Base-by-base conservation (phyloP, 2,113 vertebrate genomes). In the Periophthalmus modestus region DNA sequence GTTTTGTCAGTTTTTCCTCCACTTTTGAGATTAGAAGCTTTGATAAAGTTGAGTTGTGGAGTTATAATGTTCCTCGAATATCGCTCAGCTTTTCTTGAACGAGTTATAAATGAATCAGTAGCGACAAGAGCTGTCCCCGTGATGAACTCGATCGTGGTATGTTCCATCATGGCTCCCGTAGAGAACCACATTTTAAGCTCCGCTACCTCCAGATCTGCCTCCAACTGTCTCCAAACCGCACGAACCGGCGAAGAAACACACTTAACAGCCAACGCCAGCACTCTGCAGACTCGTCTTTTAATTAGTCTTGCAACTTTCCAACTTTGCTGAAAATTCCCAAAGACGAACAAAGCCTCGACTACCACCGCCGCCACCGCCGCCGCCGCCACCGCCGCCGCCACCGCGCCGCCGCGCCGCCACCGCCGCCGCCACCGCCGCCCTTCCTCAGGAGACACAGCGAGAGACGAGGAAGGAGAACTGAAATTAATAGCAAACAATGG, bases 401-500 rank as follows among this genome's bases (percentile, higher is more conserved):
- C n/a, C n/a, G n/a, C n/a, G n/a, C n/a, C n/a, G n/a, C n/a, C n/a
- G n/a, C 34, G n/a, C n/a, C n/a, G n/a, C n/a, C n/a, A n/a, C n/a
- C n/a, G n/a, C n/a, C n/a, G n/a, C n/a, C n/a, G n/a, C n/a, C n/a
- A n/a, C 34, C 2, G 19, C 33, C 39, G 10, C 39, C 7, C 34
- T 65, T 65, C 2, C 34, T 55, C 21, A 0, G 19, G 62, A 65
- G 18, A 43, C 18, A n/a, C 62, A 21, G 19, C 18, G 62, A 13
- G 34, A 54, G 19, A 19, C 0, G 36, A 13, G 21, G 23, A 33
- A 59, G 23, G 12, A 14, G 36, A 33, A 79, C 66, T 77, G 28
- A 67, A 66, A 85, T 80, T 85, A 75, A 73, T 66, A 50, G 71
- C 71, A 70, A 86, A 82, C 69, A 74, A 78, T 84, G 88, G 74